These are phyloP conservation scores for Microplitis manilae DNA, from an alignment of 2,888 invertebrate species.

Conservation along the genomic window DNA sequence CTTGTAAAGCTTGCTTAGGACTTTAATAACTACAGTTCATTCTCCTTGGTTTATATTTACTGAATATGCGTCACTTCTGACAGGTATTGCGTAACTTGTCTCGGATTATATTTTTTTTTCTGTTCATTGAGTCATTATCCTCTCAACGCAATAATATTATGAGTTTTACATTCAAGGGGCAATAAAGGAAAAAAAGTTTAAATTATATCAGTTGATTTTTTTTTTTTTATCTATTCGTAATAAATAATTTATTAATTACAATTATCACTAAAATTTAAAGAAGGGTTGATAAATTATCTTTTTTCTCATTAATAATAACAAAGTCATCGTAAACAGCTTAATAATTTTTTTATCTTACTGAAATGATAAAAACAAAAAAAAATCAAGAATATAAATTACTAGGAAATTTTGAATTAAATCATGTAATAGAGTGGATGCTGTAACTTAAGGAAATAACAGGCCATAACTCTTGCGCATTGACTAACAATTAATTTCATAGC, in stretches of 20 bases:
- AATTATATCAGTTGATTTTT: background rate
- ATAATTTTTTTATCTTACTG: background rate
- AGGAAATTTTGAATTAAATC: background rate
- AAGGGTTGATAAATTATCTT: background rate
- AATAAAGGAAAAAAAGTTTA: background rate
- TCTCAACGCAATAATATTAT: background rate
- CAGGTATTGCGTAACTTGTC: constrained; percentile 14
- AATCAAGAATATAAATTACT: background rate
- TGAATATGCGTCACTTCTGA: constrained; percentile 7
- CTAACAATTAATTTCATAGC: constrained; percentile 2
- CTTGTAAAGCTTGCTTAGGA: constrained; percentile 12
- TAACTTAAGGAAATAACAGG: background rate
- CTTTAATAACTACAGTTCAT: constrained; percentile 5
- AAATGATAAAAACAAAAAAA: background rate
- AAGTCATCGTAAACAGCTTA: background rate
- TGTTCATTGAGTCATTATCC: background rate
- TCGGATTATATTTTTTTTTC: background rate
- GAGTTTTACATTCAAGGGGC: background rate
- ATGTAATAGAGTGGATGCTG: background rate
- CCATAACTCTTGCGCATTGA: background rate
- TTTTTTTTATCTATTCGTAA: too few relatives aligned
- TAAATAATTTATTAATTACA: too few relatives aligned
- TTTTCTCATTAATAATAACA: background rate
- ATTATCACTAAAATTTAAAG: too few relatives aligned
- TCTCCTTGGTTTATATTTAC: constrained; percentile 10